Conservation (phyloP, 2,797 vertebrate species). For the Channa striata region DNA sequence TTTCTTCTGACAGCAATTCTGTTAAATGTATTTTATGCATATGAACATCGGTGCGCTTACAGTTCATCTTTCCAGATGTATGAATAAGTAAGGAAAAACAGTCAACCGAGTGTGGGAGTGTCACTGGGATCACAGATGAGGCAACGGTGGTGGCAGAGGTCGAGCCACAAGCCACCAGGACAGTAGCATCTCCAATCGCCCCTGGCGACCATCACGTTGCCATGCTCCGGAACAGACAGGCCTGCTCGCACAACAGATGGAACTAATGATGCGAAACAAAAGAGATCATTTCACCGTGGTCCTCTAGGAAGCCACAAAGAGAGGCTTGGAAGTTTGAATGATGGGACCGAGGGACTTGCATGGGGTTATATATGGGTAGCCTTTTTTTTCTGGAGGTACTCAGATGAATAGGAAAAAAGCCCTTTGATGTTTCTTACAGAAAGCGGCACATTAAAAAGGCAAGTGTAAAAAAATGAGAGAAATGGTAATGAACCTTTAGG, state of each 20-base stretch:
- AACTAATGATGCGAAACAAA: conserved; percentile 93
- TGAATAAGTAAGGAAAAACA: conserved; percentile 79
- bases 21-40: conserved; percentile 37
- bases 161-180: conserved; percentile 79
- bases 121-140: conserved; percentile 70
- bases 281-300: conserved; percentile 89
- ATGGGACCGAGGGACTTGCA: conserved; percentile 81
- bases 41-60: conserved; percentile 24
- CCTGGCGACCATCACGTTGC: conserved; percentile 87
- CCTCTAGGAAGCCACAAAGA: conserved; percentile 84
- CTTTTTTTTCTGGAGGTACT: conserved; percentile 72
- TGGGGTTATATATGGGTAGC: conserved; percentile 74
- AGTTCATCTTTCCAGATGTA: conserved; percentile 58
- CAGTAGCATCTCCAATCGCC: conserved; percentile 77
- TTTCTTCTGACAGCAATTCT: conserved; percentile 25
- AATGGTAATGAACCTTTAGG: conserved; percentile 58
- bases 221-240: conserved; percentile 84
- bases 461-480: conserved; percentile 66
- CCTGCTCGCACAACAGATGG: conserved; percentile 89
- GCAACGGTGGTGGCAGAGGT: conserved; percentile 72
- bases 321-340: conserved; percentile 83
- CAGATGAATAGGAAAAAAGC: conserved; percentile 67
- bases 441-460: conserved; percentile 63
- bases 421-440: conserved; percentile 78
- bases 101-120: conserved; percentile 56